A percentile compares a stretch with the other conserved stretches of the same genome.
Evolutionary conservation across 2,888 invertebrate species (phyloP).

Genomic region (Nectonema munidae): DNA sequence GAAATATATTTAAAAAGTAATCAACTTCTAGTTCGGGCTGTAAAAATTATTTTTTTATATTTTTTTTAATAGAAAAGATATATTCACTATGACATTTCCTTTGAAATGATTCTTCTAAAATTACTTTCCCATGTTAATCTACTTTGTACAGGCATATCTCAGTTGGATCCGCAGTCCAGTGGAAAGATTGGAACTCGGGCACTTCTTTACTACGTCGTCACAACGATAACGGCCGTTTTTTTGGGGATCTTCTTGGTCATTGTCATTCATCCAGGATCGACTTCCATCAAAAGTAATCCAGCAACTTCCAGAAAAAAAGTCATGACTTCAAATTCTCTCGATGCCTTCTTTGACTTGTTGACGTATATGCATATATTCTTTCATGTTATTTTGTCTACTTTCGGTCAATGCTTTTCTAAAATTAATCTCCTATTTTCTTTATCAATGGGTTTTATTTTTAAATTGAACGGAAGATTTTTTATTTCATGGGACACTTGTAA

Average conservation of each 20-base stretch:
- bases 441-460: no score
- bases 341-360: conserved; percentile 55
- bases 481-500: no score
- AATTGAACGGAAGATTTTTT: no score
- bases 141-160: conserved; percentile 29
- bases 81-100: no score
- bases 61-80: no score
- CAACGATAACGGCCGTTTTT: conserved; percentile 33
- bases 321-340: conserved; percentile 30
- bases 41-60: no score
- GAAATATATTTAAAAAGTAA: no score
- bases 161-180: conserved; percentile 32
- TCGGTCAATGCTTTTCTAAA: no score
- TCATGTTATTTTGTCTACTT: no score
- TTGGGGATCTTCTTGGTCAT: conserved; percentile 33
- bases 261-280: conserved; percentile 33
- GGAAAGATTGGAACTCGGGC: conserved; percentile 34
- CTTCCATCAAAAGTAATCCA: conserved; percentile 22
- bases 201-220: conserved; percentile 32
- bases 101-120: no score
- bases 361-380: conserved; percentile 29
- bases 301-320: conserved; percentile 16
- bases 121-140: not conserved
- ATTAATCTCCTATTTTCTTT: no score
- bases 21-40: no score